phyloP scores from a whole-genome alignment of 2,888 invertebrate genomes.

The Caradrina clavipalpis region DNA sequence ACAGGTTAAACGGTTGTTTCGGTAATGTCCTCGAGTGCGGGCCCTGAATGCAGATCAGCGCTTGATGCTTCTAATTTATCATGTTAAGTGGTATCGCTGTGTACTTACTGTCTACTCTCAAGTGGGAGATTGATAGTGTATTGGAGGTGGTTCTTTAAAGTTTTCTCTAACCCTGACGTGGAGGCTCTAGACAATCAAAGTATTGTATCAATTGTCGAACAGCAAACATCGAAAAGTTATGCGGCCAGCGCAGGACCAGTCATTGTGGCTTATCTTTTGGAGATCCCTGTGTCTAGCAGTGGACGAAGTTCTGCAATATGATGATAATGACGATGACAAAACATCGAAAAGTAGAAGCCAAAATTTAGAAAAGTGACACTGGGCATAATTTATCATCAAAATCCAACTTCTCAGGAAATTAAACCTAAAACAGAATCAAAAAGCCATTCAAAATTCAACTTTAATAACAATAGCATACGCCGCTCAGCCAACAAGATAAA shows the following conservation, averaged over 20 bases:
- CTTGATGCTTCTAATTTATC: conserved; percentile 55
- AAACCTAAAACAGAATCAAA: neutral
- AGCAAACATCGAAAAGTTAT: too few relatives aligned
- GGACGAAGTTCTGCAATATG: too few relatives aligned
- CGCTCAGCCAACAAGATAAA: conserved; percentile 18
- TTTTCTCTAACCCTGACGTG: neutral
- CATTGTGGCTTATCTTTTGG: too few relatives aligned
- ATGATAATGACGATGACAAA: too few relatives aligned
- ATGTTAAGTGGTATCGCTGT: conserved; percentile 32
- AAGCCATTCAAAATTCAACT: neutral
- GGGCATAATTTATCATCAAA: too few relatives aligned
- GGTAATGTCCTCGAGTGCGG: conserved; percentile 43
- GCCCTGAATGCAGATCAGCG: conserved; percentile 59
- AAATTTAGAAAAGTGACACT: too few relatives aligned
- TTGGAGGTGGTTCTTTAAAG: neutral
- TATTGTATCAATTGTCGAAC: too few relatives aligned
- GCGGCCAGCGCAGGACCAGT: too few relatives aligned
- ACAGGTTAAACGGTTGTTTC: conserved; percentile 66
- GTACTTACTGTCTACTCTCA: conserved; percentile 10
- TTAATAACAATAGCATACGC: conserved; percentile 2
- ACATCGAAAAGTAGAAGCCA: too few relatives aligned
- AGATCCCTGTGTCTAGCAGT: too few relatives aligned
- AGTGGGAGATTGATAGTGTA: conserved; percentile 11
- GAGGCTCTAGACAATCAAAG: too few relatives aligned
- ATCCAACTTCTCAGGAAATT: neutral